Evolutionary conservation across 2,797 vertebrate species (phyloP).

Genomic region (Xenops minutus): DNA sequence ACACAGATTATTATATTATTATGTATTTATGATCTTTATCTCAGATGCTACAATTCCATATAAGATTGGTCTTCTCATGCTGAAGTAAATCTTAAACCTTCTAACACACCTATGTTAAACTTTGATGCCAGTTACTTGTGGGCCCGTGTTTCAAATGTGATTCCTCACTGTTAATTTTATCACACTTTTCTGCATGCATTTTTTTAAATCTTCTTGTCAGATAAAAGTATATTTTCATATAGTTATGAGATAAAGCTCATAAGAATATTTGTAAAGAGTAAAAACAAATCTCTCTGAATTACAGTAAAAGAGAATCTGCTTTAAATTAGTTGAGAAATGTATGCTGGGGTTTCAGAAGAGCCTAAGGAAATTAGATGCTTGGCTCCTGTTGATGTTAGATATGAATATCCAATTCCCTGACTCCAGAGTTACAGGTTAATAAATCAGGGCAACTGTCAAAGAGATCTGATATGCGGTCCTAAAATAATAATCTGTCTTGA

Average conservation of each 20-base stretch:
- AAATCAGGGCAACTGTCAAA: background rate
- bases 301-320: background rate
- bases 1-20: background rate
- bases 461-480: background rate
- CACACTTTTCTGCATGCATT: background rate
- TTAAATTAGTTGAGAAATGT: slow-evolving; percentile 13
- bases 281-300: background rate
- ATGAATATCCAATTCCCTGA: background rate
- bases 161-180: background rate
- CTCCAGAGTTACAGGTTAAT: background rate
- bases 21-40: background rate
- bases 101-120: accelerated
- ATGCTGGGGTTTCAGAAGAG: background rate
- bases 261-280: background rate
- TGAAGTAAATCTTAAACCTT: background rate
- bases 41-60: background rate
- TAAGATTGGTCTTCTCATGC: background rate
- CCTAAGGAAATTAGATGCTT: background rate
- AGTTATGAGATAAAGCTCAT: background rate
- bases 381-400: background rate
- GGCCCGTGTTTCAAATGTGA: background rate
- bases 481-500: slow-evolving; percentile 14
- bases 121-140: background rate
- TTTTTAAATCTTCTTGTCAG: background rate
- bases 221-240: background rate